A percentile compares a stretch with the other conserved stretches of the same genome.
Conservation (phyloP, 2,888 invertebrate species). For the Adelphocoris suturalis region DNA sequence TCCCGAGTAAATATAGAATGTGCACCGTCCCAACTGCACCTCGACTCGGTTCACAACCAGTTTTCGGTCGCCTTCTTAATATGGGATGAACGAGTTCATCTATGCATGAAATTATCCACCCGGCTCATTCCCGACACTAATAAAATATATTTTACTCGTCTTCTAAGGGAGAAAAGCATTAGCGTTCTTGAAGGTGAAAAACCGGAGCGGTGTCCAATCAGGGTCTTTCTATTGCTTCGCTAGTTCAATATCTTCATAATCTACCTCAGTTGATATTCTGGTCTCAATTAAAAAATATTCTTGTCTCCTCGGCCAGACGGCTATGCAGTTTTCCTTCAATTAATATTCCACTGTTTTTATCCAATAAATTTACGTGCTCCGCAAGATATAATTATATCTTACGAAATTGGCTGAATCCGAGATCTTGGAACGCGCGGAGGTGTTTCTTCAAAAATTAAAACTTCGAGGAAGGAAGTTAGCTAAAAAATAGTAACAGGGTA, state of each 20-base stretch:
- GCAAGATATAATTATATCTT: no score
- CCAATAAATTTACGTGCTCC: no score
- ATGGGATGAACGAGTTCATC: conserved; percentile 4
- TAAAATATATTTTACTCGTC: conserved; percentile 18
- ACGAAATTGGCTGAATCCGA: no score
- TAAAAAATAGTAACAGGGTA: no score
- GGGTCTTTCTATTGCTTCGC: background rate
- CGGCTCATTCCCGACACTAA: background rate
- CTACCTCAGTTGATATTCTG: background rate
- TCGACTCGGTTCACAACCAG: conserved; percentile 47
- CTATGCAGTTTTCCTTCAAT: no score
- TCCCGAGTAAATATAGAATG: conserved; percentile 58
- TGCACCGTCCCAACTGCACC: conserved; percentile 51
- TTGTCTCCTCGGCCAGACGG: no score
- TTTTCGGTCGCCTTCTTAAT: conserved; percentile 38
- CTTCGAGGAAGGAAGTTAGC: no score
- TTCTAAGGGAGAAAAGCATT: background rate
- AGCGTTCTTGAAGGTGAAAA: background rate
- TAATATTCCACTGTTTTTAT: no score
- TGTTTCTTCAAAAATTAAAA: no score
- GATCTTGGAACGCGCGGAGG: no score
- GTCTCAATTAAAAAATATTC: background rate
- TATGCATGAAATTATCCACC: conserved; percentile 46
- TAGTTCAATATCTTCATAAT: conserved; percentile 2
- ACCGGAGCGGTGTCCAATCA: background rate